A percentile compares a stretch with the other conserved stretches of the same genome.
These are phyloP conservation scores for Leptothorax acervorum DNA, from an alignment of 2,888 invertebrate species.

Conservation along the genomic window DNA sequence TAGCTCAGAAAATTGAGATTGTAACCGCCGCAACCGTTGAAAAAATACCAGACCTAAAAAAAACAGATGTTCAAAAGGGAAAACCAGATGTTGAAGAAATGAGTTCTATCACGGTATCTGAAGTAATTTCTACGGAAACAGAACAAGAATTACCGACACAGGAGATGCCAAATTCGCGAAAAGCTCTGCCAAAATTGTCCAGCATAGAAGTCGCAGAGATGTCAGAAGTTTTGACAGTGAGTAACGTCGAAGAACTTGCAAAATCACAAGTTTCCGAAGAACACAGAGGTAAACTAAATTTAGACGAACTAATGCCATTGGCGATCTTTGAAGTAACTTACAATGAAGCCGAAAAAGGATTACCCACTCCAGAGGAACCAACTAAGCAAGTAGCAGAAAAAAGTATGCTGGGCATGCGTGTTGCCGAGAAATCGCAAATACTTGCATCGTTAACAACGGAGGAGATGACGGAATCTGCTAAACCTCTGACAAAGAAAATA, in stretches of 20 bases:
- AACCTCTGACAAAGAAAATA: constrained; percentile 81
- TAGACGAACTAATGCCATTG: constrained; percentile 77
- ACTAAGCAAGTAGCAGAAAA: constrained; percentile 78
- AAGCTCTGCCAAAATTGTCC: constrained; percentile 82
- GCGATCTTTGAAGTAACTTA: constrained; percentile 79
- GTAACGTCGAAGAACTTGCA: constrained; percentile 71
- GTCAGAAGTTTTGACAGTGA: constrained; percentile 77
- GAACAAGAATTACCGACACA: constrained; percentile 73
- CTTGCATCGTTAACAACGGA: constrained; percentile 75
- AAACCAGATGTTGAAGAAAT: constrained; percentile 78
- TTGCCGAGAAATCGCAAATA: constrained; percentile 84
- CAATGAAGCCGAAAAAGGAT: constrained; percentile 82
- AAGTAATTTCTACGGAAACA: constrained; percentile 77
- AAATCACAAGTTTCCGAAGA: constrained; percentile 69
- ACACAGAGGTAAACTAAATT: constrained; percentile 74
- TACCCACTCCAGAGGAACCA: constrained; percentile 79
- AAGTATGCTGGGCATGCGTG: constrained; percentile 80
- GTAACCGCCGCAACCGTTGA: constrained; percentile 74
- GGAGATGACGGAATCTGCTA: constrained; percentile 73
- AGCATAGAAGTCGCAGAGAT: constrained; percentile 83
- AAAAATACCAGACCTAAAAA: constrained; percentile 69
- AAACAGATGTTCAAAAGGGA: constrained; percentile 74
- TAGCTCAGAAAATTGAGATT: constrained; percentile 78
- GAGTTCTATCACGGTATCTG: constrained; percentile 77
- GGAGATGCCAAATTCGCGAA: constrained; percentile 80